Percentiles rank a stretch among this genome's conserved stretches.
These are phyloP conservation scores for Nymphalis polychloros DNA, from an alignment of 2,888 invertebrate genomes.

Conservation along the genomic window DNA sequence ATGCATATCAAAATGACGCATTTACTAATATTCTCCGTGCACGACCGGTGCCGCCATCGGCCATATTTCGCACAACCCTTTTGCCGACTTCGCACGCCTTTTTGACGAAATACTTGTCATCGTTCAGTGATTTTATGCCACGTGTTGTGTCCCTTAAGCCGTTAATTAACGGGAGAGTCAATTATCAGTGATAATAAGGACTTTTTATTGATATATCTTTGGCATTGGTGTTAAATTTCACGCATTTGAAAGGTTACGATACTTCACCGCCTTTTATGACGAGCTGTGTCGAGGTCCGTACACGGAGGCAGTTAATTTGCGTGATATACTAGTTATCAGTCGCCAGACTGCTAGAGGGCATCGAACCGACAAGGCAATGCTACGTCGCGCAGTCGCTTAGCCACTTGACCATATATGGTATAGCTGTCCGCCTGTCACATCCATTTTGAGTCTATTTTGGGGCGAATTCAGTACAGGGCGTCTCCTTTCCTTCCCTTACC, in stretches of 20 bases:
- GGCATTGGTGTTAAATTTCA: slow-evolving; percentile 77
- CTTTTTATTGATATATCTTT: slow-evolving; percentile 34
- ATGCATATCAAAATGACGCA: slow-evolving; percentile 50
- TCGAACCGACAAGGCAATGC: slow-evolving; percentile 71
- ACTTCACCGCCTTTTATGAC: slow-evolving; percentile 76
- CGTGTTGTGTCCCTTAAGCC: slow-evolving; percentile 66
- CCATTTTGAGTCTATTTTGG: slow-evolving; percentile 65
- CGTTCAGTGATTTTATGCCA: slow-evolving; percentile 80
- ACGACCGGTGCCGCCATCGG: slow-evolving; percentile 74
- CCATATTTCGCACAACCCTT: slow-evolving; percentile 79
- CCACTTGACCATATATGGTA: slow-evolving; percentile 77
- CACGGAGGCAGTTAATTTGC: slow-evolving; percentile 41
- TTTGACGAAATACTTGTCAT: slow-evolving; percentile 74
- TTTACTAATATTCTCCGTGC: slow-evolving; percentile 54
- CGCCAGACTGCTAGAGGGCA: slow-evolving; percentile 60
- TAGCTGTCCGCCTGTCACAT: slow-evolving; percentile 65
- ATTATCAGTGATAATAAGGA: slow-evolving; percentile 17
- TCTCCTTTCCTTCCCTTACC: slow-evolving; percentile 45
- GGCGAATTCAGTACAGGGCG: slow-evolving; percentile 48
- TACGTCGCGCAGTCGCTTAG: slow-evolving; percentile 76
- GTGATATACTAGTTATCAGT: slow-evolving; percentile 52
- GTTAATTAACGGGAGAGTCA: slow-evolving; percentile 35
- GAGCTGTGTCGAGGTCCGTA: slow-evolving; percentile 38
- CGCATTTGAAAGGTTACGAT: slow-evolving; percentile 71
- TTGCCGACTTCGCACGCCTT: slow-evolving; percentile 76